A percentile compares a stretch with the other conserved stretches of the same genome.
These are phyloP conservation scores for Scotopteryx bipunctaria DNA, from an alignment of 2,888 invertebrate species.

Conservation along the genomic window DNA sequence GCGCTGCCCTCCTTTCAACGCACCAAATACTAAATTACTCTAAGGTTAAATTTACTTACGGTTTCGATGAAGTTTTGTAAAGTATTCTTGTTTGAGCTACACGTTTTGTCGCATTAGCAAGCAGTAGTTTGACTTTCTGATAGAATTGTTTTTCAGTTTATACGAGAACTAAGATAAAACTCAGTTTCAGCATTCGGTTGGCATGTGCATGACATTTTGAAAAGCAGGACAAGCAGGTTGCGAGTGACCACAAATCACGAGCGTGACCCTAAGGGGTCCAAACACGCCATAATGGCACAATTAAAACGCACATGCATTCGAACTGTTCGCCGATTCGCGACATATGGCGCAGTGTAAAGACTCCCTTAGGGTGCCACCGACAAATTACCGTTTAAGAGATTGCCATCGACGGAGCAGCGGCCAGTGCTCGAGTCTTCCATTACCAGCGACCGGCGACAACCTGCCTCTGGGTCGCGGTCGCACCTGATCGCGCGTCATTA, in stretches of 20 bases:
- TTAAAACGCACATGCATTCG: slow-evolving; percentile 56
- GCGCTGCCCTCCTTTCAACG: slow-evolving; percentile 50
- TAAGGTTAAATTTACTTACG: no score
- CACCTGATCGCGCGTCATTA: slow-evolving; percentile 74
- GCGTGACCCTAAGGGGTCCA: slow-evolving; percentile 39
- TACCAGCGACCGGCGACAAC: slow-evolving; percentile 68
- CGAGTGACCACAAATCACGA: slow-evolving; percentile 26
- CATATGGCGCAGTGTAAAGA: slow-evolving; percentile 67
- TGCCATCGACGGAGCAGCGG: slow-evolving; percentile 68
- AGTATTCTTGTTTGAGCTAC: no score
- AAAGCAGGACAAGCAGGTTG: slow-evolving; percentile 11
- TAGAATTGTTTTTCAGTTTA: no score
- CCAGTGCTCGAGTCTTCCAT: slow-evolving; percentile 53
- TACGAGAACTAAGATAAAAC: no score
- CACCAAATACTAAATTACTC: slow-evolving; percentile 54
- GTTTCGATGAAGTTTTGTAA: no score
- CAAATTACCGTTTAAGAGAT: slow-evolving; percentile 78
- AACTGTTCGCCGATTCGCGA: slow-evolving; percentile 47
- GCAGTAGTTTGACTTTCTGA: no score
- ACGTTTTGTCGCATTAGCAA: no score
- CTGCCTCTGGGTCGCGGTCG: not conserved
- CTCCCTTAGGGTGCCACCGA: slow-evolving; percentile 42
- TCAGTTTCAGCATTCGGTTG: not conserved
- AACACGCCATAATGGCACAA: slow-evolving; percentile 55
- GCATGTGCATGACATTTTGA: no score